Base-by-base conservation (phyloP, 2,113 vertebrate species). In the Anseranas semipalmata region DNA sequence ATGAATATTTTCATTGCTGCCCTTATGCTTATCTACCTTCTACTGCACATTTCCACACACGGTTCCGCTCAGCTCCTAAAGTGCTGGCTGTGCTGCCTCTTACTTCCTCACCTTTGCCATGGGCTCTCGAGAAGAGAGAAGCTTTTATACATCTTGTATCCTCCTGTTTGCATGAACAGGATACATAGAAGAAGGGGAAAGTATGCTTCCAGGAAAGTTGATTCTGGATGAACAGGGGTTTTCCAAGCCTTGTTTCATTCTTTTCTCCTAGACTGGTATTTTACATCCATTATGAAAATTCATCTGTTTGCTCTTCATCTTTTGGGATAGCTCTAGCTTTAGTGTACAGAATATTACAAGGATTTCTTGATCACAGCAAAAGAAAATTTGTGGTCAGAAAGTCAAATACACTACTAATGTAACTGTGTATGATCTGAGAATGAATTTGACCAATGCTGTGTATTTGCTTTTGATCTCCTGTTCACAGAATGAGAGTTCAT, bases 381-480 rank as follows among this genome's bases (percentile, higher is more conserved):
- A 85, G 91, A 28, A 80, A 39, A 30, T 3, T 6, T 43, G 63
- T 73, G 72, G 16, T 45, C 66, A 89, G 52, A 84, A 90, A 77
- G 45, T 63, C 21, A 86, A 62, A 78, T 79, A 37, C 22, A 17
- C 58, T 72, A 60, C 70, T 72, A 68, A 56, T 45, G 33, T 66
- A 70, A 72, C 63, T 79, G 27, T 85, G 37, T 1, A 1, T 75
- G 32, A 82, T 79, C 62, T 71, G 80, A 67, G 53, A 56, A 46
- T 75, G 73, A 18, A 78, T 80, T 72, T 86, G 53, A 70, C 39
- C 22, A 37, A 10, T 75, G 52, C 52, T 79, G 37, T 62, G 89
- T 60, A 45, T 27, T 87, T 81, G 43, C 53, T 93, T 92, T 95
- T 96, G 67, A 81, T 75, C 79, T 92, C 66, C 71, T 73, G 67